Conservation (phyloP, 2,113 vertebrate species). For the Perognathus longimembris region DNA sequence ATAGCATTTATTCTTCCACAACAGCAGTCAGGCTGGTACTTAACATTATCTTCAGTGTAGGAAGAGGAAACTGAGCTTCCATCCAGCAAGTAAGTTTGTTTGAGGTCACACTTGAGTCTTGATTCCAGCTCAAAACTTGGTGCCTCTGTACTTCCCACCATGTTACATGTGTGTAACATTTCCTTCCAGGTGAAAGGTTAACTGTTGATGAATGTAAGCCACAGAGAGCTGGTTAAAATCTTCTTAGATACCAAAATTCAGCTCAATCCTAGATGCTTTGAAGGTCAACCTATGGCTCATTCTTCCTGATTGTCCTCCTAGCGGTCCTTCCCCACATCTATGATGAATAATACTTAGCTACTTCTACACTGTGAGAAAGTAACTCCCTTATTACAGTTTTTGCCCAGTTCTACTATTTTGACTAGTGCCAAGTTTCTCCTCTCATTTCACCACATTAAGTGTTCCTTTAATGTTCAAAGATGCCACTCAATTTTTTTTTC, state of each 20-base stretch:
- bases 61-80: not conserved
- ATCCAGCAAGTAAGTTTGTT: not conserved
- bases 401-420: slow-evolving; percentile 13
- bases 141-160: not conserved
- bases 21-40: not conserved
- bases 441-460: not conserved
- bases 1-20: not conserved
- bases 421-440: not conserved
- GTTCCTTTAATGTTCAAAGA: not conserved
- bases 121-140: not conserved
- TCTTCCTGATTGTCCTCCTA: not conserved
- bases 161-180: not conserved
- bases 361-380: not conserved
- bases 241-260: not conserved
- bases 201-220: not conserved
- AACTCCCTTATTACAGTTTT: not conserved
- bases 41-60: not conserved
- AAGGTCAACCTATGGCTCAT: not conserved
- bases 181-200: slow-evolving; percentile 5
- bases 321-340: not conserved
- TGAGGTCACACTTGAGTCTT: not conserved
- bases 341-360: not conserved
- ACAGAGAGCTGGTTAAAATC: too few species aligned
- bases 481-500: too few species aligned
- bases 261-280: not conserved